Percentiles rank a stretch among this genome's conserved stretches.
These are phyloP conservation scores for Leptothorax acervorum DNA, from an alignment of 2,888 invertebrate species.

Conservation along the genomic window DNA sequence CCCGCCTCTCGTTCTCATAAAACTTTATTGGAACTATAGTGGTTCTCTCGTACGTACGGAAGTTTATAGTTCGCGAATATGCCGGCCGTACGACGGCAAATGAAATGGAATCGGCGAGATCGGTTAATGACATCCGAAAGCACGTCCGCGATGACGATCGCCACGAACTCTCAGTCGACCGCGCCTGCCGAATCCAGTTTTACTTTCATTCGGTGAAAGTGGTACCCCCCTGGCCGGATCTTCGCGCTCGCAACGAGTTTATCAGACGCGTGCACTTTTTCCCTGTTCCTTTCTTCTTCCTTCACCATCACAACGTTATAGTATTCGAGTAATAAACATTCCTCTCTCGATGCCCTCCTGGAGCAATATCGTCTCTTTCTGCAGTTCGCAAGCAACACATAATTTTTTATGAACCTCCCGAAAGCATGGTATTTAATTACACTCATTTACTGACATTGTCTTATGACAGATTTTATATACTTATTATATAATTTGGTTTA, in stretches of 20 bases:
- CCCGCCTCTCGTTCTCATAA: conserved; percentile 55
- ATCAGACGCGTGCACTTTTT: conserved; percentile 68
- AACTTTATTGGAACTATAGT: conserved; percentile 64
- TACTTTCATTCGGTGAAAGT: conserved; percentile 77
- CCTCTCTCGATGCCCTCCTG: background rate
- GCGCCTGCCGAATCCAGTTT: conserved; percentile 72
- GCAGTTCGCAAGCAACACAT: background rate
- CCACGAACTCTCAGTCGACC: conserved; percentile 31
- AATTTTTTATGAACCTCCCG: background rate
- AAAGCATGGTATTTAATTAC: background rate
- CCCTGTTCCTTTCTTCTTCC: conserved; percentile 8
- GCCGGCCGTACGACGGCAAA: conserved; percentile 40
- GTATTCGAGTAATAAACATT: conserved; percentile 32
- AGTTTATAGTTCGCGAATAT: conserved; percentile 58
- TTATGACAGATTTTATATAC: background rate
- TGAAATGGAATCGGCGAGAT: conserved; percentile 64
- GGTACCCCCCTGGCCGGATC: conserved; percentile 60
- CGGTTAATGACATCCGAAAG: conserved; percentile 71
- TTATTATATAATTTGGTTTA: background rate
- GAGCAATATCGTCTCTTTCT: conserved; percentile 19
- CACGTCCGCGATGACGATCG: conserved; percentile 48
- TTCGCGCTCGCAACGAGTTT: conserved; percentile 58
- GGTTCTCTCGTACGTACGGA: background rate
- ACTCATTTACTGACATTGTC: background rate
- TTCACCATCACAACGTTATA: conserved; percentile 13